Base-by-base conservation (phyloP, 2,797 vertebrate genomes). In the Macrochelys suwanniensis region DNA sequence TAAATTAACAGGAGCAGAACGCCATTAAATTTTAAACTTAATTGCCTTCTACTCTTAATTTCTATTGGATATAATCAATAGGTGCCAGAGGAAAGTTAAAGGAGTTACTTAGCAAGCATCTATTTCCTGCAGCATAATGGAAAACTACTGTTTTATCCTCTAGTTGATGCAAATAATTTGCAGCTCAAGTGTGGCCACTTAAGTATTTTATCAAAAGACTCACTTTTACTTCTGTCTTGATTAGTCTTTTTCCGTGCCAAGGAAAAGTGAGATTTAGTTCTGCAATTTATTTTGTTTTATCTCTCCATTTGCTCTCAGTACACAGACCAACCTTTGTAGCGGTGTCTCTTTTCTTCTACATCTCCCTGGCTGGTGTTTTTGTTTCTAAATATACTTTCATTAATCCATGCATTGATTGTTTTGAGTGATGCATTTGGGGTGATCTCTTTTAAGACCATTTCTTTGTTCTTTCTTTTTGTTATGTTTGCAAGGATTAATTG, bases 31-130 rank as follows among this genome's bases (percentile, higher is more conserved):
- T 98, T 98, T 98, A 98, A 99, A 98, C 97, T 97, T 98, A 98
- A 99, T 98, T 98, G 98, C 97, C 97, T 98, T 98, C 98, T 97
- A 92, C 98, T 98, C 98, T 98, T 98, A 98, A 98, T 99, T 98
- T 98, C 97, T 97, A 97, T 98, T 98, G 96, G 97, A 98, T 97
- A 96, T 97, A 97, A 98, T 98, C 98, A 98, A 99, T 99, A 98
- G 96, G 97, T 97, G 96, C 97, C 97, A 96, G 92, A 97, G 93
- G 96, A 98, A 98, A 97, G 97, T 97, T 98, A 97, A 97, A 98
- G 96, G 96, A 97, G 97, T 98, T 98, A 97, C 97, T 98, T 98
- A 97, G 96, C 90, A 92, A 97, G 91, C 92, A 7, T 83, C 93
- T 97, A 56, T 97, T 98, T 98, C 97, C 97, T 97, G 88, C 74